A percentile compares a stretch with the other conserved stretches of the same genome.
Conservation (phyloP, 2,113 vertebrate genomes). For the Actenoides hombroni region DNA sequence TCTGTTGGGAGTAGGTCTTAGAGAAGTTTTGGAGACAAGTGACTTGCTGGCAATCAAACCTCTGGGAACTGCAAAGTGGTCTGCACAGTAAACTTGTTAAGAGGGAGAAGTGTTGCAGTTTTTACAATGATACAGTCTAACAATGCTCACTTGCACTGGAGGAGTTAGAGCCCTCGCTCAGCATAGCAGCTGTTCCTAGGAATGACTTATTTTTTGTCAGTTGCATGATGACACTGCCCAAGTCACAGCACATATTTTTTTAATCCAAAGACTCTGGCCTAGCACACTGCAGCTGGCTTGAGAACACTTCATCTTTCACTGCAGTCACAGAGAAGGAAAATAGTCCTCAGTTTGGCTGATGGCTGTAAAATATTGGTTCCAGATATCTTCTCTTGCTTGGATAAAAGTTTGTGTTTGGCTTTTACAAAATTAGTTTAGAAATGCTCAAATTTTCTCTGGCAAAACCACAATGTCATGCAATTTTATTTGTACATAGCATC, state of each 20-base stretch:
- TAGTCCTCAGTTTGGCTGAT: neutral
- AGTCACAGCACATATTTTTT: neutral
- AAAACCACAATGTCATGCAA: neutral
- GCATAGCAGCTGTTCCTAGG: neutral
- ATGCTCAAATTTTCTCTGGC: neutral
- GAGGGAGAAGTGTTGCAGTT: neutral
- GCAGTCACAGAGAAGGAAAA: neutral
- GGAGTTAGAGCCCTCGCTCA: neutral
- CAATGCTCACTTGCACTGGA: neutral
- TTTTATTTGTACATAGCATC: neutral
- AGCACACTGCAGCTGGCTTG: neutral
- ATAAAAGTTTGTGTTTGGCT: neutral
- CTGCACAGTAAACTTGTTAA: neutral
- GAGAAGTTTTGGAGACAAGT: neutral
- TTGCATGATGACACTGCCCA: neutral
- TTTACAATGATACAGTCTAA: neutral
- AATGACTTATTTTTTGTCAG: slow-evolving; percentile 10
- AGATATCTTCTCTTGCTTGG: neutral
- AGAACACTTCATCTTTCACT: neutral
- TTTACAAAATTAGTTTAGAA: neutral
- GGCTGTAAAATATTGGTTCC: neutral
- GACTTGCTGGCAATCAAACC: neutral
- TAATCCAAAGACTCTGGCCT: neutral
- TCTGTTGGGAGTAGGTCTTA: neutral
- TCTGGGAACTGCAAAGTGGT: neutral